phyloP scores from a whole-genome alignment of 2,888 invertebrate genomes.

The Ctenicera cuprea region DNA sequence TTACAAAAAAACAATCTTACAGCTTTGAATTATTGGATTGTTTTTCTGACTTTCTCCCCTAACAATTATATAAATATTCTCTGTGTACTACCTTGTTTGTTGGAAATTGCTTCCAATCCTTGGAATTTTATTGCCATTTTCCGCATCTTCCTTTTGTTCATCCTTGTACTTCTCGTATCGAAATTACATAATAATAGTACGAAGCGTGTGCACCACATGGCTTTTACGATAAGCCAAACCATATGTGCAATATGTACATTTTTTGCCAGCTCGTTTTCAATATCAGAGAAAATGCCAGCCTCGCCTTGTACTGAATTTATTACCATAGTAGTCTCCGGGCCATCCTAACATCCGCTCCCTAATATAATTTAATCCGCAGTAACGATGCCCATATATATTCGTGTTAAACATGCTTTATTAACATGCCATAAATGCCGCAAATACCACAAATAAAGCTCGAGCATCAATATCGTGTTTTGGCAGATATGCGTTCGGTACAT shows the following conservation, averaged over 20 bases:
- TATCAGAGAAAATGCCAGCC: neutral
- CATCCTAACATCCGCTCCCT: neutral
- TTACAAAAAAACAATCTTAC: no score
- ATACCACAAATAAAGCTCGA: conserved; percentile 22
- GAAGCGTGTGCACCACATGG: conserved; percentile 23
- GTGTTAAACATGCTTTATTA: conserved; percentile 19
- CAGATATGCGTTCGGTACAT: neutral
- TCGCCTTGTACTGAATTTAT: conserved; percentile 7
- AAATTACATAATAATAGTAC: conserved; percentile 21
- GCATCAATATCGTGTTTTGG: conserved; percentile 12
- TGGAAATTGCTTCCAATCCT: conserved; percentile 4
- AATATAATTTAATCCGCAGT: conserved; percentile 17
- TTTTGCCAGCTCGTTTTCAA: conserved; percentile 19
- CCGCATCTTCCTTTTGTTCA: conserved; percentile 19
- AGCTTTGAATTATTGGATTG: no score
- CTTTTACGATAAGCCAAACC: conserved; percentile 13
- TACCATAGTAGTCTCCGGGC: neutral
- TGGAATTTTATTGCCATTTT: conserved; percentile 4
- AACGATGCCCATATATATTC: conserved; percentile 20
- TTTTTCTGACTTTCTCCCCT: neutral
- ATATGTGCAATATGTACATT: conserved; percentile 7
- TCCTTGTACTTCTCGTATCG: conserved; percentile 21
- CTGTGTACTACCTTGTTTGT: neutral
- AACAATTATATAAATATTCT: neutral
- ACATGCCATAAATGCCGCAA: conserved; percentile 24